These are phyloP conservation scores for Pentalonia nigronervosa DNA, from an alignment of 1,140 invertebrate species.

Conservation along the genomic window DNA sequence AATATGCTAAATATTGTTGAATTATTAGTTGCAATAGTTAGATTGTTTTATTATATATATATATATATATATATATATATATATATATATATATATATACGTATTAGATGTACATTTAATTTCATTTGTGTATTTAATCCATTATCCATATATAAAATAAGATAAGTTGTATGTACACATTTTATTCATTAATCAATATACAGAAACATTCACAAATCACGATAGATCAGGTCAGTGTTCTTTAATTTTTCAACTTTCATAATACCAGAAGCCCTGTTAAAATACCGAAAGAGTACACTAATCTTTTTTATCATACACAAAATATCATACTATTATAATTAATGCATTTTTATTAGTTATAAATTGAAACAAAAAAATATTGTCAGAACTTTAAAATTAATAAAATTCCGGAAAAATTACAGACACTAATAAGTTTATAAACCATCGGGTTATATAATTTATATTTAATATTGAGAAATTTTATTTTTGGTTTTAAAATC, in stretches of 20 bases:
- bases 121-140: neutral
- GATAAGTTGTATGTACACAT: neutral
- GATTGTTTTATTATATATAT: neutral
- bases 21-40: neutral
- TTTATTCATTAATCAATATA: neutral
- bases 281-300: neutral
- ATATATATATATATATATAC: too few relatives aligned
- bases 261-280: neutral
- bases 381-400: neutral
- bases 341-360: neutral
- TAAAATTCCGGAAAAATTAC: neutral
- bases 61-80: too few relatives aligned
- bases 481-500: neutral
- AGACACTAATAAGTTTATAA: neutral
- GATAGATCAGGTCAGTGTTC: neutral
- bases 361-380: neutral
- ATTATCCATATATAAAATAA: neutral
- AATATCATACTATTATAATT: neutral
- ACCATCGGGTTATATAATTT: too few relatives aligned
- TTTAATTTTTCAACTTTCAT: neutral
- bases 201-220: neutral
- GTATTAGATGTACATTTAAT: neutral
- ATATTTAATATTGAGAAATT: neutral
- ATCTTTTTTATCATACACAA: neutral
- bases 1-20: neutral